These are phyloP conservation scores for Chloromyia formosa DNA, from an alignment of 2,888 invertebrate species.

Conservation along the genomic window DNA sequence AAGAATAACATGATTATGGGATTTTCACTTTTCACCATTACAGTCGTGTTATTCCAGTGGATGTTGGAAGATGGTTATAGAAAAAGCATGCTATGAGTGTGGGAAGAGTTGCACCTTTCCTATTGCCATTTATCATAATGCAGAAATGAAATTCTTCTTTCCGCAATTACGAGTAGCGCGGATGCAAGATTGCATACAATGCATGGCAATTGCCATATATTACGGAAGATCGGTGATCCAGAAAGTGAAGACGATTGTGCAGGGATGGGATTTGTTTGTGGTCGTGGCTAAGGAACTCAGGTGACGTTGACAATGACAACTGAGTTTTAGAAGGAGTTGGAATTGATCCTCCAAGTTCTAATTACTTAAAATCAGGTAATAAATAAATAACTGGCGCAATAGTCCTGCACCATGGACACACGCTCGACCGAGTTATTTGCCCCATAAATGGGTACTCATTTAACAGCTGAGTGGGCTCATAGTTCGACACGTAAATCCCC, in stretches of 20 bases:
- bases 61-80: not conserved
- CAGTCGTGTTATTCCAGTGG: not conserved
- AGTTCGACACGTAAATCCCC: too few species aligned
- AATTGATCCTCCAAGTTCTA: too few species aligned
- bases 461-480: too few species aligned
- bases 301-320: too few species aligned
- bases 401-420: too few species aligned
- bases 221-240: slow-evolving; percentile 22
- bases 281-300: too few species aligned
- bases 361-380: too few species aligned
- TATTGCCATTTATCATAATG: slow-evolving; percentile 40
- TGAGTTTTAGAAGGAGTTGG: too few species aligned
- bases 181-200: slow-evolving; percentile 12
- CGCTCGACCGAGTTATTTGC: too few species aligned
- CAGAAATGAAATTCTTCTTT: slow-evolving; percentile 33
- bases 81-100: slow-evolving; percentile 51
- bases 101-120: slow-evolving; percentile 47
- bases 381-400: too few species aligned
- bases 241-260: slow-evolving; percentile 18
- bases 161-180: slow-evolving; percentile 9
- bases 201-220: not conserved
- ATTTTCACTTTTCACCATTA: slow-evolving; percentile 40
- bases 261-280: not conserved
- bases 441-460: too few species aligned
- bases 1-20: slow-evolving; percentile 9